Evolutionary conservation across 2,113 vertebrate species (phyloP).

Genomic region (Pygoscelis adeliae): DNA sequence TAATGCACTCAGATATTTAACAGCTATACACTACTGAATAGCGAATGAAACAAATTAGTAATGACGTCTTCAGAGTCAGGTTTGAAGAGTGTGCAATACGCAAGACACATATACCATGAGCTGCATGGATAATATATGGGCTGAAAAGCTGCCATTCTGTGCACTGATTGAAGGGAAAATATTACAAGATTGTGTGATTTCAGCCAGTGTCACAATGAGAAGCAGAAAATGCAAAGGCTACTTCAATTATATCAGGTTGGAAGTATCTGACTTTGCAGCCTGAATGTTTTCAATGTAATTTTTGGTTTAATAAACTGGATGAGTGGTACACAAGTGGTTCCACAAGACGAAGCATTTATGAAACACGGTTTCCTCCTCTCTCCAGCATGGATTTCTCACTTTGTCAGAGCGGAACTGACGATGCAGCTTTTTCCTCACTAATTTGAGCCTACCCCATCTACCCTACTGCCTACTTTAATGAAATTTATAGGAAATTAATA

Average conservation of each 20-base stretch:
- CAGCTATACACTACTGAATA: neutral
- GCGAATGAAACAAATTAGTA: neutral
- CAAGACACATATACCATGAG: rapidly evolving
- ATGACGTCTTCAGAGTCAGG: neutral
- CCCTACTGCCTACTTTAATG: neutral
- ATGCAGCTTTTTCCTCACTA: neutral
- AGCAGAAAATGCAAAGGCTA: neutral
- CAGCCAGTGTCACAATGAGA: neutral
- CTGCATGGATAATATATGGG: rapidly evolving
- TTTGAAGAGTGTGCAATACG: rapidly evolving
- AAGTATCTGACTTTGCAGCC: neutral
- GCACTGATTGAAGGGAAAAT: neutral
- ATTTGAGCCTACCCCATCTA: neutral
- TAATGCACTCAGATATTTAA: neutral
- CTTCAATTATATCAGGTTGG: neutral
- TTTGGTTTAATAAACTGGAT: neutral
- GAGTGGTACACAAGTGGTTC: neutral
- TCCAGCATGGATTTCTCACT: neutral
- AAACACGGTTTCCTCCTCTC: neutral
- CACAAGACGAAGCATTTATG: neutral
- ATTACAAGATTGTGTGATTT: neutral
- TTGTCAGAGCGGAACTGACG: neutral
- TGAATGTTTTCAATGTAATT: neutral
- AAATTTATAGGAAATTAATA: neutral
- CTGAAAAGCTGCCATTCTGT: rapidly evolving